phyloP scores from a whole-genome alignment of 92 coral and sea anemone species.

The Phenganax marumi region DNA sequence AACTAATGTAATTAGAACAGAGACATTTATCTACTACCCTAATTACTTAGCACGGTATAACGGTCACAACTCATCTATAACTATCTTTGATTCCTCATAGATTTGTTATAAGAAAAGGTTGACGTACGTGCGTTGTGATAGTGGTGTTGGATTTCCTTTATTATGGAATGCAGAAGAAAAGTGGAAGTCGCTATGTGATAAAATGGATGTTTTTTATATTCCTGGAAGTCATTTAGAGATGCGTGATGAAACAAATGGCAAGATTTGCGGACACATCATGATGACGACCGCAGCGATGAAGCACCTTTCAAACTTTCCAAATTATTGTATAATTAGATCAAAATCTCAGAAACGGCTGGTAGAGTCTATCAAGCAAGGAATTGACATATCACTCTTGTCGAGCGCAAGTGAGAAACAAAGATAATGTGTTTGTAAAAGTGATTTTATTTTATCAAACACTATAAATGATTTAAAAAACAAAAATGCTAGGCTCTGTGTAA shows the following conservation, averaged over 20 bases:
- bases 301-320: not conserved
- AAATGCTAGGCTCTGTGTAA: no score
- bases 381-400: not conserved
- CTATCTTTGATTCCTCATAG: not conserved
- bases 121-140: conserved; percentile 4
- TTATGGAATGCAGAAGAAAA: not conserved
- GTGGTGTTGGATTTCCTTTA: not conserved
- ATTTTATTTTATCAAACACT: no score
- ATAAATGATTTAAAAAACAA: no score
- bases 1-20: no score
- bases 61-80: not conserved
- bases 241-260: not conserved
- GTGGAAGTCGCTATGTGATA: not conserved
- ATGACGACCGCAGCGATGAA: conserved; percentile 14
- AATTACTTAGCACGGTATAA: not conserved
- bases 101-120: not conserved
- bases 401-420: not conserved
- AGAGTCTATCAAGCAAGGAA: conserved; percentile 7
- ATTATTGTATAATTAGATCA: not conserved
- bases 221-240: conserved; percentile 14
- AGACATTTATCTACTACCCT: no score
- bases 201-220: not conserved
- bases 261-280: conserved; percentile 7
- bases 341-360: not conserved
- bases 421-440: no score